These are phyloP conservation scores for Cotesia typhae DNA, from an alignment of 1,140 invertebrate species.

Conservation along the genomic window DNA sequence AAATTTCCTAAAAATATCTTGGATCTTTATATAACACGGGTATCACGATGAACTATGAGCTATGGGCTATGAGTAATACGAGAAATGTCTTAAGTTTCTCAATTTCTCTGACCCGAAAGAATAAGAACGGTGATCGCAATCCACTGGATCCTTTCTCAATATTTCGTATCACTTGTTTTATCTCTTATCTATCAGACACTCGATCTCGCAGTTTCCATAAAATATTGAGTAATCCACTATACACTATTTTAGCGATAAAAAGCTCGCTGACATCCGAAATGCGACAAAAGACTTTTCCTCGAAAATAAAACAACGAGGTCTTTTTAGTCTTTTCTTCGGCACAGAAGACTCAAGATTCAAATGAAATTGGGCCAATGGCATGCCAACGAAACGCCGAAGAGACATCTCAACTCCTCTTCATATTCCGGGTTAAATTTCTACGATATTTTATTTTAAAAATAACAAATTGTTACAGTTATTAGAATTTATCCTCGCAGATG, in stretches of 20 bases:
- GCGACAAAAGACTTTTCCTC: conserved; percentile 4
- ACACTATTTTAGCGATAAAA: conserved; percentile 15
- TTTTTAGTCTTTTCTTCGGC: not conserved
- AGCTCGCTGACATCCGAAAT: conserved; percentile 9
- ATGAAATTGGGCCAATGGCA: conserved; percentile 49
- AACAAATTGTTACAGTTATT: too few species aligned
- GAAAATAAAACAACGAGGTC: too few species aligned
- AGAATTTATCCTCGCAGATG: too few species aligned
- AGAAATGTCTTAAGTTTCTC: not conserved
- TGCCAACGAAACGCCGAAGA: conserved; percentile 25
- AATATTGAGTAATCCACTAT: conserved; percentile 16
- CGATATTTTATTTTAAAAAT: too few species aligned
- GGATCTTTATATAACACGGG: too few species aligned
- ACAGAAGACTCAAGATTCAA: not conserved
- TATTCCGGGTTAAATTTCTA: too few species aligned
- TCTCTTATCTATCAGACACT: conserved; percentile 15
- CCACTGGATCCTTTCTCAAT: conserved; percentile 6
- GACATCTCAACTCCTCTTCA: not conserved
- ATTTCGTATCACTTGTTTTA: not conserved
- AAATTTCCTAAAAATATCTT: too few species aligned
- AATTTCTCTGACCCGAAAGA: not conserved
- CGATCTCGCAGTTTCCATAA: not conserved
- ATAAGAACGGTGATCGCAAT: conserved; percentile 9
- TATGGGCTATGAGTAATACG: not conserved
- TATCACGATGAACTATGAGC: too few species aligned